phyloP scores from a whole-genome alignment of 2,797 vertebrate species.

The Rhincodon typus region DNA sequence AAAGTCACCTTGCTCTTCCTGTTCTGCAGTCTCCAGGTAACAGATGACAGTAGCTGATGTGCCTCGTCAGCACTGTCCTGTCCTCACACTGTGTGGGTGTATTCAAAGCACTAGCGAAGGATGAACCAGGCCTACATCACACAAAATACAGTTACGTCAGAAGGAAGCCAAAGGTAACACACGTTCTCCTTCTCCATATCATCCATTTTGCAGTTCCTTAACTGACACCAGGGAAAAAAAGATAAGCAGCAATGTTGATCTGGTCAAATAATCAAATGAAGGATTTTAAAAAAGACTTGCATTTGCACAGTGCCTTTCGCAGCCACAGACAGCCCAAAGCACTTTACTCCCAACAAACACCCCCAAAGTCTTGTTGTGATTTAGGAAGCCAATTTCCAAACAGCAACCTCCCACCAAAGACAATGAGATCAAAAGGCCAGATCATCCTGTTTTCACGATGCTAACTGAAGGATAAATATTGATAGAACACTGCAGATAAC shows the following conservation, averaged over 20 bases:
- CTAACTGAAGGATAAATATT: background rate
- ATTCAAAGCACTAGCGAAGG: too few relatives aligned
- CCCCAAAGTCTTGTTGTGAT: background rate
- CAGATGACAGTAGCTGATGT: background rate
- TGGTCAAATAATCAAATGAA: too few relatives aligned
- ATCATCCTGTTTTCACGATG: background rate
- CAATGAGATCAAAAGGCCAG: background rate
- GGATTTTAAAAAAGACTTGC: background rate
- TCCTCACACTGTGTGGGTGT: background rate
- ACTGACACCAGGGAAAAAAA: background rate
- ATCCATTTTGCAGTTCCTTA: background rate
- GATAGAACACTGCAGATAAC: background rate
- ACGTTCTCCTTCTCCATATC: background rate
- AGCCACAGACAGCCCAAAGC: background rate
- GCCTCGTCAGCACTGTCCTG: background rate
- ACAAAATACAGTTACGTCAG: background rate
- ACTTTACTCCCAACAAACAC: background rate
- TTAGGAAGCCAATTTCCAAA: background rate
- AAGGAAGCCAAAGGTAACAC: background rate
- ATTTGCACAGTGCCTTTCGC: background rate
- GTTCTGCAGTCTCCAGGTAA: background rate
- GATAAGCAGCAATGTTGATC: background rate
- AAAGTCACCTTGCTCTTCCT: background rate
- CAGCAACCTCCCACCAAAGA: background rate
- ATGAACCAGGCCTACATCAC: background rate